Base-by-base conservation (phyloP, 2,888 invertebrate species). In the Mimumesa dahlbomi region DNA sequence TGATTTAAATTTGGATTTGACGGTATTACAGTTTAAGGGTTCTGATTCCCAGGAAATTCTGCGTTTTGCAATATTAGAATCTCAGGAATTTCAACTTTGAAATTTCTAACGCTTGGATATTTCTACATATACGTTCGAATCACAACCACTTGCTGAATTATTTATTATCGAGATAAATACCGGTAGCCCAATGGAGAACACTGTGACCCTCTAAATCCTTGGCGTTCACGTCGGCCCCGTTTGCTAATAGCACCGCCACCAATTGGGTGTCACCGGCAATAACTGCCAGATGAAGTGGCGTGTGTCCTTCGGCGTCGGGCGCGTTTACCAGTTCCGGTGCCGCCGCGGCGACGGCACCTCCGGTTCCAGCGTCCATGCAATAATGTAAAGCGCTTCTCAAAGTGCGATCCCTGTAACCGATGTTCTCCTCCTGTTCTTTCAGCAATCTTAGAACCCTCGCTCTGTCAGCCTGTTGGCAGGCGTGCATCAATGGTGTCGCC, bases 151-250 rank as follows among this genome's bases (percentile, higher is more conserved):
- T n/a, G n/a, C n/a, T n/a, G n/a, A n/a, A n/a, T n/a, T n/a, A n/a
- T n/a, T n/a, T n/a, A n/a, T n/a, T n/a, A n/a, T n/a, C n/a, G n/a
- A n/a, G n/a, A n/a, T n/a, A n/a, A 2, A 69, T 89, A 98, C 98
- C 98, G 76, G 98, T 97, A 14, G 99, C 98, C 99, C 99, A 99
- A 89, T 99, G 99, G 7, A 98, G 95, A 45, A 97, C 95, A 1
- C 98, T 97, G 89, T 99, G 99, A 67, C 96, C 95, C 88, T 99
- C 98, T 84, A 95, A 94, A 90, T 99, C 99, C 77, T 95, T 93
- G 45, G 96, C 95, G 89, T 95, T 95, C 75, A 98, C 94, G 86
- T 98, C 95, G 6, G 98, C 98, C 38, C 96, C 96, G 80, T 95
- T 95, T 40, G 96, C 95, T 54, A 98, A 91, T 61, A 99, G 92